Conservation (phyloP, 2,113 vertebrate species). For the Dendrocopos noguchii region DNA sequence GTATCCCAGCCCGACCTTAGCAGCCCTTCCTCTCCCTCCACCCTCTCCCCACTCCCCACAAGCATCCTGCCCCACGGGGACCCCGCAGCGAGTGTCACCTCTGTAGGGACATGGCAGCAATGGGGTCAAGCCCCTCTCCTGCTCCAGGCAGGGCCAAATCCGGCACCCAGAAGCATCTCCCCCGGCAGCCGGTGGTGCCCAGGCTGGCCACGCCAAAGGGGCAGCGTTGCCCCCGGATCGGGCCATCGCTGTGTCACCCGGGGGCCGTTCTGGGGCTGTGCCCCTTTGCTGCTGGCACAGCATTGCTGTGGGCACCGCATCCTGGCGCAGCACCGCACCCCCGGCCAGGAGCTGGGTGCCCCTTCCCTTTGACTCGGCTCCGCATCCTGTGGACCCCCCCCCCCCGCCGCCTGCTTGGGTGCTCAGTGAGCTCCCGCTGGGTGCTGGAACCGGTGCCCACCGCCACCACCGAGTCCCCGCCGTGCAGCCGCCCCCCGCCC, state of each 20-base stretch:
- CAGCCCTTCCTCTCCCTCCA: not conserved
- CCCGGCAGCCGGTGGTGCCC: not conserved
- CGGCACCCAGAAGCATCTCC: not conserved
- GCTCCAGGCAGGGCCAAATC: not conserved
- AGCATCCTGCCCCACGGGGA: not conserved
- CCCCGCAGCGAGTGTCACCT: not conserved
- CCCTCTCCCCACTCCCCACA: accelerated
- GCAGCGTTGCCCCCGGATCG: not conserved
- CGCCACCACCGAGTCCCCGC: not conserved
- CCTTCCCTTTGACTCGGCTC: not conserved
- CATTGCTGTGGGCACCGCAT: not conserved
- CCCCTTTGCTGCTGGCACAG: not conserved
- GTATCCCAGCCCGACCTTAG: not conserved
- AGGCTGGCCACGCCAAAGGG: not conserved
- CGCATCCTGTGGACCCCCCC: not conserved
- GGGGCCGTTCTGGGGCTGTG: not conserved
- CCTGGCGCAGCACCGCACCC: not conserved
- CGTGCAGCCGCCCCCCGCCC: not conserved
- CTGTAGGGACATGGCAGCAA: not conserved
- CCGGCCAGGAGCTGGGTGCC: not conserved
- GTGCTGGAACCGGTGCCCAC: not conserved
- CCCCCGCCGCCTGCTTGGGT: too few relatives aligned
- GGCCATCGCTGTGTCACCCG: not conserved
- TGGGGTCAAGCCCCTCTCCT: not conserved
- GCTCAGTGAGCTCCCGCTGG: not conserved